phyloP scores from a whole-genome alignment of 2,113 vertebrate species.

The Sprattus sprattus region DNA sequence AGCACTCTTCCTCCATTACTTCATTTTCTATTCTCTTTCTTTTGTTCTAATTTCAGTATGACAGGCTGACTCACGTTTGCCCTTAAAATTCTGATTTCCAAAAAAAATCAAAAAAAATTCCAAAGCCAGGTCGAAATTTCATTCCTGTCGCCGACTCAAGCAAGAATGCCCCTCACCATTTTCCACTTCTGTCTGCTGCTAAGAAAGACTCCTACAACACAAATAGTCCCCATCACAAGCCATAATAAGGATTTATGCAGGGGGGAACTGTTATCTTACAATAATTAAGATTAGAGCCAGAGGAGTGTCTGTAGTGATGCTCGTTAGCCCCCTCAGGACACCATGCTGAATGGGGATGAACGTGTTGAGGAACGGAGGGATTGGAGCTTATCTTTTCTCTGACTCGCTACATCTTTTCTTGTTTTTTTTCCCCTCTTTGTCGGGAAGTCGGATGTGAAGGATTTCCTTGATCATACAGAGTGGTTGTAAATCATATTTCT shows the following conservation, averaged over 20 bases:
- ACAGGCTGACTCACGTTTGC: not conserved
- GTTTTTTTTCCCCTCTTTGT: not conserved
- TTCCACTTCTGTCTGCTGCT: not conserved
- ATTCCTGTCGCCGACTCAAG: not conserved
- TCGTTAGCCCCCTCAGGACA: not conserved
- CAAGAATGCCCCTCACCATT: not conserved
- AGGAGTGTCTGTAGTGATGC: not conserved
- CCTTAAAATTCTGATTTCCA: not conserved
- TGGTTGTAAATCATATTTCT: not conserved
- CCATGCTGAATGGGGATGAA: not conserved
- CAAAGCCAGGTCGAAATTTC: not conserved
- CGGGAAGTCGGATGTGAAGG: not conserved
- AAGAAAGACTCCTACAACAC: not conserved
- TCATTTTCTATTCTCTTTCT: not conserved
- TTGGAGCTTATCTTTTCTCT: not conserved
- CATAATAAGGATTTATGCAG: not conserved
- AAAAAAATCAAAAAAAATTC: too few species aligned
- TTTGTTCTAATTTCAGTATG: not conserved
- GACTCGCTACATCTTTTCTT: not conserved
- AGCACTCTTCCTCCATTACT: not conserved
- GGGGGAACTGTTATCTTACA: not conserved
- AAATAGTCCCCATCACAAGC: conserved; percentile 7
- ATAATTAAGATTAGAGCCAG: not conserved
- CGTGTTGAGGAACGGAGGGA: not conserved
- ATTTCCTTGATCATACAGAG: not conserved